Evolutionary conservation across 1,140 invertebrate species (phyloP).

Genomic region (Brachionus asplanchnoidis): DNA sequence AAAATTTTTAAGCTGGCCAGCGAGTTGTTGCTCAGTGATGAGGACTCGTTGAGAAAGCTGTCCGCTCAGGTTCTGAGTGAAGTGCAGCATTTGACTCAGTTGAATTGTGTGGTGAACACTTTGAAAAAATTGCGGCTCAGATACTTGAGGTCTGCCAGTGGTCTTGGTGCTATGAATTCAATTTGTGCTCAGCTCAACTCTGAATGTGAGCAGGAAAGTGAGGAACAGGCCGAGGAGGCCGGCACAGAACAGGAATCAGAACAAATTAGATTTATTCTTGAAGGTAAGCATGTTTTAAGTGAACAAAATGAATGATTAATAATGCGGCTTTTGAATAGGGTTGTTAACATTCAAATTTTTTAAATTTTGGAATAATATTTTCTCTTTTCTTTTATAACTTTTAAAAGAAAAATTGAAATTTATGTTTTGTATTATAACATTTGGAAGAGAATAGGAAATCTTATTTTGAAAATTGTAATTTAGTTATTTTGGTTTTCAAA

Average conservation of each 20-base stretch:
- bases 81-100: conserved; percentile 9
- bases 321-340: no score
- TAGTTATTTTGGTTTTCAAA: no score
- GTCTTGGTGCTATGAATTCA: neutral
- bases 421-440: no score
- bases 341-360: no score
- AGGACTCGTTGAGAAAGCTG: conserved; percentile 20
- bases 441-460: no score
- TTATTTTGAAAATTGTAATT: no score
- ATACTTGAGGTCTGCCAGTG: neutral
- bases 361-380: no score
- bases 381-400: no score
- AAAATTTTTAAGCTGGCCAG: conserved; percentile 17
- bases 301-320: no score
- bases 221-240: neutral
- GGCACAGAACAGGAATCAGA: neutral
- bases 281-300: neutral
- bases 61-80: conserved; percentile 9
- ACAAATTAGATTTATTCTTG: neutral
- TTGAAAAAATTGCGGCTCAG: conserved; percentile 33
- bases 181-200: neutral
- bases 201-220: neutral
- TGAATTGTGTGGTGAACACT: conserved; percentile 18
- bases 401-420: no score
- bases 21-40: conserved; percentile 26